These are phyloP conservation scores for Drosophila nr. perissopoda DNA, from an alignment of 2,888 invertebrate genomes.

Conservation along the genomic window DNA sequence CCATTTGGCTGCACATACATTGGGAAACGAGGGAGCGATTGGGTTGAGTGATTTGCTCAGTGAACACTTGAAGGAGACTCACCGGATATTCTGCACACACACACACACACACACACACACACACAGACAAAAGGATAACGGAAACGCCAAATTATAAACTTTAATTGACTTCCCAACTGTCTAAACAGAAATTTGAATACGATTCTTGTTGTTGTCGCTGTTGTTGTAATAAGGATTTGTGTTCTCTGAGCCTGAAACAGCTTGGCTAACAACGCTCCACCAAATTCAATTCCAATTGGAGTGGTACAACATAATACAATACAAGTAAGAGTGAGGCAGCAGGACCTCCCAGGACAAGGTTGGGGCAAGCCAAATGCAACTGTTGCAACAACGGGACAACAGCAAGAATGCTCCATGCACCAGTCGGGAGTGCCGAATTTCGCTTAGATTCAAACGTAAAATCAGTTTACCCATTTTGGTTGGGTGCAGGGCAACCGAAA, in stretches of 20 bases:
- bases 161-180: slow-evolving; percentile 58
- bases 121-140: slow-evolving; percentile 24
- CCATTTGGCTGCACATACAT: slow-evolving; percentile 56
- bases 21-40: background rate
- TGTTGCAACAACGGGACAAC: slow-evolving; percentile 9
- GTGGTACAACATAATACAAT: background rate
- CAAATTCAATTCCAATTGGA: background rate
- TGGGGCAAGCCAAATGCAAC: slow-evolving; percentile 8
- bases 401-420: background rate
- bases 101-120: background rate
- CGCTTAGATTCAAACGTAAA: background rate
- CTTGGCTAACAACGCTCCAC: slow-evolving; percentile 47
- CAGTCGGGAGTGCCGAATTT: background rate
- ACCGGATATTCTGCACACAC: slow-evolving; percentile 13
- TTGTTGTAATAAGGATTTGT: slow-evolving; percentile 21
- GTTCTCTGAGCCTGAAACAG: slow-evolving; percentile 45
- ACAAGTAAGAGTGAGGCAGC: background rate
- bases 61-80: slow-evolving; percentile 40
- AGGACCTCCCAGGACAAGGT: background rate
- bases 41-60: slow-evolving; percentile 49
- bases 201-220: slow-evolving; percentile 15
- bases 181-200: slow-evolving; percentile 51
- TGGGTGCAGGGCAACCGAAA: background rate
- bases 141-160: slow-evolving; percentile 63
- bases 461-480: background rate